Conservation (phyloP, 1,140 invertebrate genomes). For the Heliconius melpomene region DNA sequence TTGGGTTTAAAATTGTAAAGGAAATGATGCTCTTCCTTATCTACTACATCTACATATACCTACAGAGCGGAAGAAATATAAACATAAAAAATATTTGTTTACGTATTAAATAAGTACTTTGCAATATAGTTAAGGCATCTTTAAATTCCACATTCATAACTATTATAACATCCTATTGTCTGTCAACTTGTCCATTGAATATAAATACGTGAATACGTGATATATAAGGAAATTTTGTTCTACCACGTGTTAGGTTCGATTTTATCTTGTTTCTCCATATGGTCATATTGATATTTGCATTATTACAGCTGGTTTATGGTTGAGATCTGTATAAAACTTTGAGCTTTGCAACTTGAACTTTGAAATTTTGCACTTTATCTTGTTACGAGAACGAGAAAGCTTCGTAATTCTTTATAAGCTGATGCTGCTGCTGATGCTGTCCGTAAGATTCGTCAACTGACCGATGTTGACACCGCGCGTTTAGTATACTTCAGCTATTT, state of each 20-base stretch:
- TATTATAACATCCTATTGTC: constrained; percentile 26
- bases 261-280: neutral
- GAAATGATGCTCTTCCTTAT: no score
- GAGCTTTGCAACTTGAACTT: no score
- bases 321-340: no score
- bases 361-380: no score
- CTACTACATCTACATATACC: no score
- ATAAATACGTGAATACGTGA: constrained; percentile 17
- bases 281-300: neutral
- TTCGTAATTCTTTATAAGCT: no score
- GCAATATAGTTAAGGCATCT: neutral
- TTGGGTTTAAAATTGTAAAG: no score
- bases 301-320: neutral
- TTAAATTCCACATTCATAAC: constrained; percentile 16
- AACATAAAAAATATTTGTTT: neutral
- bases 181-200: constrained; percentile 20
- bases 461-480: no score
- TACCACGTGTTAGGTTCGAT: neutral
- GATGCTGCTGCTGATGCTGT: no score
- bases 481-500: no score
- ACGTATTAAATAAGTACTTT: neutral
- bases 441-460: no score
- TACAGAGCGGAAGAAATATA: neutral
- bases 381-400: no score
- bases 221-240: constrained; percentile 23